Conservation (phyloP, 2,797 vertebrate genomes). For the Cyclura pinguis region DNA sequence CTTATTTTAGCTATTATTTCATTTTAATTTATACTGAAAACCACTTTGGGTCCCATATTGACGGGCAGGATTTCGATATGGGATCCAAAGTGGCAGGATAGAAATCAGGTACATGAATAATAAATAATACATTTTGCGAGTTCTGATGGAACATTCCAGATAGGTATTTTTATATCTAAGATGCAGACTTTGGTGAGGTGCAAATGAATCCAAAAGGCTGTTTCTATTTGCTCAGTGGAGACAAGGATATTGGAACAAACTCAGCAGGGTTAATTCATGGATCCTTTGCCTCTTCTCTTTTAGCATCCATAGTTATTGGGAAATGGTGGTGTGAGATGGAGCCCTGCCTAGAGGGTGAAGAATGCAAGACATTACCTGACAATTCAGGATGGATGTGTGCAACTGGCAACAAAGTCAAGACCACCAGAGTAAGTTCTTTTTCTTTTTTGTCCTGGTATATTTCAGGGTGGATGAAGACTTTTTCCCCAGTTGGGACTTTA, state of each 20-base stretch:
- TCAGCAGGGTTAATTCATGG: neutral
- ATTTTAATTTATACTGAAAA: no score
- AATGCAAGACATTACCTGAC: slow-evolving; percentile 97
- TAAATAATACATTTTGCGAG: no score
- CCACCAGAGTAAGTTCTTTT: slow-evolving; percentile 90
- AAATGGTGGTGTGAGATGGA: slow-evolving; percentile 99
- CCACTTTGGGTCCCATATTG: no score
- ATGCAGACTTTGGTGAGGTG: neutral
- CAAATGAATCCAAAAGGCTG: neutral
- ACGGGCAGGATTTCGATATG: no score
- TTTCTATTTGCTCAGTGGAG: neutral
- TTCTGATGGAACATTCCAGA: neutral
- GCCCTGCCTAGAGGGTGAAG: slow-evolving; percentile 96
- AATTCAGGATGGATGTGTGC: slow-evolving; percentile 99
- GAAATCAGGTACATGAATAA: no score
- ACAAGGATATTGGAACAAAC: neutral
- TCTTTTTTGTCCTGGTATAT: neutral
- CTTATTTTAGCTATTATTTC: no score
- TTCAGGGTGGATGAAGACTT: no score
- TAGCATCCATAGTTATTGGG: slow-evolving; percentile 97
- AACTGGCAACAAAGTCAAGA: slow-evolving; percentile 98
- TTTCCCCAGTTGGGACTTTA: neutral
- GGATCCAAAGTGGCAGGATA: no score
- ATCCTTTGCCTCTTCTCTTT: slow-evolving; percentile 34
- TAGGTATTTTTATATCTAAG: neutral